These are phyloP conservation scores for Homalodisca vitripennis DNA, from an alignment of 1,140 invertebrate species.

Conservation along the genomic window DNA sequence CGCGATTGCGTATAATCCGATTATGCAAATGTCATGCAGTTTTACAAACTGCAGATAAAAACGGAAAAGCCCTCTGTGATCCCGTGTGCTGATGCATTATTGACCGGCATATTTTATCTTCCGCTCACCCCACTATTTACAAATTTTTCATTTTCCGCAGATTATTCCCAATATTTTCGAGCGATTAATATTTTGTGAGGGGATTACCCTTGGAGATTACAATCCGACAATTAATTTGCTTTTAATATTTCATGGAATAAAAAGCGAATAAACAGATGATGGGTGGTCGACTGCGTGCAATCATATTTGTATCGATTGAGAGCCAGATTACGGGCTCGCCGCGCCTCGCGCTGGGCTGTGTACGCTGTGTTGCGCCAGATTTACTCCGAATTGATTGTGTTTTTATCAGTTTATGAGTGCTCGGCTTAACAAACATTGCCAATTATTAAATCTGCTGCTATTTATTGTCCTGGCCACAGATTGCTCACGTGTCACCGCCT, in stretches of 20 bases:
- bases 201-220: background rate
- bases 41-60: no score
- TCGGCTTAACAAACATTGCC: background rate
- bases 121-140: background rate
- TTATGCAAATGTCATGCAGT: no score
- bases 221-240: background rate
- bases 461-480: background rate
- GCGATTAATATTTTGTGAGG: background rate
- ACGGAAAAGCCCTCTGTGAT: background rate
- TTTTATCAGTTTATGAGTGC: background rate
- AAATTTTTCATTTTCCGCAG: no score
- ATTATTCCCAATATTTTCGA: background rate
- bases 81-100: no score
- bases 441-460: background rate
- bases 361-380: background rate
- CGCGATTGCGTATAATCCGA: no score
- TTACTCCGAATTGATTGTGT: background rate
- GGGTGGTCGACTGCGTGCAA: background rate
- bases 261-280: background rate
- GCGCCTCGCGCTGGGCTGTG: no score
- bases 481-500: background rate
- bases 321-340: background rate
- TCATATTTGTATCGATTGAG: background rate
- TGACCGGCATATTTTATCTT: background rate
- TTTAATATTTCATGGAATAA: background rate